These are phyloP conservation scores for Geophilus truncorum DNA, from an alignment of 2,888 invertebrate species.

Conservation along the genomic window DNA sequence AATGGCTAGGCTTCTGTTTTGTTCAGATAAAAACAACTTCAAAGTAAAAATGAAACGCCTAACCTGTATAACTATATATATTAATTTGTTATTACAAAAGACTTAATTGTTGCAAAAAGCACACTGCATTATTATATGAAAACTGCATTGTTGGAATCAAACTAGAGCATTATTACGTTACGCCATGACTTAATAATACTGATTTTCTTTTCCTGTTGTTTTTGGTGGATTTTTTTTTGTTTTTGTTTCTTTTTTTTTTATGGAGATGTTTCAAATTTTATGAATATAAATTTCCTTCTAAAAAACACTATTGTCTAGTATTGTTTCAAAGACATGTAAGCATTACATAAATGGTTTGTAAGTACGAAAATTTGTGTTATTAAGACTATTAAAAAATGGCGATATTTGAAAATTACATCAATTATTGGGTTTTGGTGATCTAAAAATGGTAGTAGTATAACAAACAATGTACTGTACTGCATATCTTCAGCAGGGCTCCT, in stretches of 20 bases:
- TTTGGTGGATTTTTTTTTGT: not conserved
- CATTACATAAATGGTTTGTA: not conserved
- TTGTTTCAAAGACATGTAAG: conserved; percentile 12
- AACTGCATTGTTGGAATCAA: conserved; percentile 16
- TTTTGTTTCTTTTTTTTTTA: not conserved
- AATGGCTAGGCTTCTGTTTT: not conserved
- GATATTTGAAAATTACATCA: conserved; percentile 7
- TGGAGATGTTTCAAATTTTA: not conserved
- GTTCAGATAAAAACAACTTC: not conserved
- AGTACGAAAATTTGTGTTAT: conserved; percentile 1
- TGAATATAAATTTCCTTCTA: not conserved
- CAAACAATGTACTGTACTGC: not conserved
- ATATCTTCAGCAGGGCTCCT: not conserved
- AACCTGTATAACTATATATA: conserved; percentile 6
- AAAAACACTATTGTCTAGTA: conserved; percentile 2
- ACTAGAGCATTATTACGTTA: not conserved
- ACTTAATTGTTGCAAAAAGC: conserved; percentile 9
- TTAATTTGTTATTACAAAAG: conserved; percentile 9
- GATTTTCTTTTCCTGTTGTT: not conserved
- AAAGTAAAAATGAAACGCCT: not conserved
- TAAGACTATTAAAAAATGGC: conserved; percentile 2
- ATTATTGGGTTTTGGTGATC: not conserved
- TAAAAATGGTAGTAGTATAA: not conserved
- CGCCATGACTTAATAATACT: conserved; percentile 7
- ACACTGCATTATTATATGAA: conserved; percentile 11